Base-by-base conservation (phyloP, 2,888 invertebrate species). In the Willowsia nigromaculata region DNA sequence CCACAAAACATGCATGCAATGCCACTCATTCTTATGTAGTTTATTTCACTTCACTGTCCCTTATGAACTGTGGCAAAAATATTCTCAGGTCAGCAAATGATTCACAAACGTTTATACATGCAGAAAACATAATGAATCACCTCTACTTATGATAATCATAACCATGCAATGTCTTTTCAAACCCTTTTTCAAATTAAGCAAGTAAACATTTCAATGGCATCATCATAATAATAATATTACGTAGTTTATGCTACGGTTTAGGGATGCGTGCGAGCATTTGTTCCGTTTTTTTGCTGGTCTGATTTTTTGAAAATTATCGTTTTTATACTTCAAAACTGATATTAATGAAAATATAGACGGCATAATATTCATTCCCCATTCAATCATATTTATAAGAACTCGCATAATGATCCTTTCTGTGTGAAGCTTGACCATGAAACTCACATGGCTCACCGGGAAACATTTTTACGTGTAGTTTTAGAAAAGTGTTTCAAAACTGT, bases 191-290 rank as follows among this genome's bases (percentile, higher is more conserved):
- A 43, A 59, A 59, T 50, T n/a, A 76, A 76, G 53, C 7, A 7
- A 3, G 11, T 22, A 68, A 22, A 53, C 22, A 53, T 53, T 18
- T 50, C 1, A 6, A 18, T 22, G 6, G 6, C 6, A 18, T 18
- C n/a, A 18, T 53, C 13, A 53, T 53, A 53, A 18, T 53, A 11
- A 11, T 1, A 53, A 53, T 18, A 18, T n/a, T 53, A 11, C 4
- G n/a, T n/a, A n/a, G n/a, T n/a, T n/a, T n/a, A n/a, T n/a, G n/a
- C n/a, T n/a, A n/a, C n/a, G n/a, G n/a, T n/a, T 50, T 43, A n/a
- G n/a, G n/a, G 62, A 59, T 85, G 85, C 85, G 85, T 85, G 85
- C 59, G 85, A 85, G 74, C 30, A 33, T 76, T 59, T 85, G 53
- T 33, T 50, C 76, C 71, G 71, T 71, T 84, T 84, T 40, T 53